These are phyloP conservation scores for Hafferia zeledoni DNA, from an alignment of 2,797 vertebrate genomes.

Conservation along the genomic window DNA sequence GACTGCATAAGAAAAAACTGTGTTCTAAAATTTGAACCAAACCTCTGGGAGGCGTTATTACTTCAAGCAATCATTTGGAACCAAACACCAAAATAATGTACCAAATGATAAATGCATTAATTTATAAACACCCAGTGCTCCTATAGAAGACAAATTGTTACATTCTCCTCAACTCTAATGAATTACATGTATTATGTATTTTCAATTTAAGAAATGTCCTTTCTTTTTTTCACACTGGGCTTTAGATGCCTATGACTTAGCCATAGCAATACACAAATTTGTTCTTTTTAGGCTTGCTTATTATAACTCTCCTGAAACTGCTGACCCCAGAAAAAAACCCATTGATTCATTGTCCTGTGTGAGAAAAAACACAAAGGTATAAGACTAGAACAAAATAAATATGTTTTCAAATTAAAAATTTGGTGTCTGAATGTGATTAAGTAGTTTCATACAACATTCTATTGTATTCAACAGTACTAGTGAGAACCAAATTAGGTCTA, in stretches of 20 bases:
- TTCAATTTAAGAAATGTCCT: background rate
- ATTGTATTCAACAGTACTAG: background rate
- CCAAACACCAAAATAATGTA: background rate
- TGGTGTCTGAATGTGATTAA: background rate
- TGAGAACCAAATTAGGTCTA: background rate
- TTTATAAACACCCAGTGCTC: background rate
- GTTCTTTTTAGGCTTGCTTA: background rate
- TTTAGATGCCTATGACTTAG: background rate
- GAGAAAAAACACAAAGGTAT: background rate
- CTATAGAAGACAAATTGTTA: background rate
- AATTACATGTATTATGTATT: background rate
- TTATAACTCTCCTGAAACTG: background rate
- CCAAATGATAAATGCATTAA: conserved; percentile 24
- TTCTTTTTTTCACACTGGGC: background rate
- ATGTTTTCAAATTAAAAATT: background rate
- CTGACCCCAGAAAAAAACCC: background rate
- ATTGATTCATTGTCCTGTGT: background rate
- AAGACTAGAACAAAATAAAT: background rate
- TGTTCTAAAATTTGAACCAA: background rate
- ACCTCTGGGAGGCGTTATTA: background rate
- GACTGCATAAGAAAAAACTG: background rate
- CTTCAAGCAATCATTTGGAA: background rate
- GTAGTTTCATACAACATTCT: background rate
- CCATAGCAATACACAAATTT: background rate
- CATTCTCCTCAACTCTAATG: background rate